A percentile compares a stretch with the other conserved stretches of the same genome.
phyloP scores from a whole-genome alignment of 1,140 invertebrate genomes.

The Aphelenchoides fujianensis region DNA sequence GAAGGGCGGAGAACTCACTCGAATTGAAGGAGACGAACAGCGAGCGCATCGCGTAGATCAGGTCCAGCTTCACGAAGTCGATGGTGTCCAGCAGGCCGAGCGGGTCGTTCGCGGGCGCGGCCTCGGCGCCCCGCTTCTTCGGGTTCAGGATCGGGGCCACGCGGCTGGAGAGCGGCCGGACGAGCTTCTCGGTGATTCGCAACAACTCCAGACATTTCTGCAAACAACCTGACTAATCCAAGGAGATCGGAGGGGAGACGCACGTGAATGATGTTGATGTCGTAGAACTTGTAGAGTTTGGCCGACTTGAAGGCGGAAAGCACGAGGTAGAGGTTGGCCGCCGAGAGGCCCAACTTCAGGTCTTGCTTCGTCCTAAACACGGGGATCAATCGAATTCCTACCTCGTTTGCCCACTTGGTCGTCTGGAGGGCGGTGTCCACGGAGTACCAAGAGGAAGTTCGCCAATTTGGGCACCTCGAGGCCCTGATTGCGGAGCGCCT shows the following conservation, averaged over 20 bases:
- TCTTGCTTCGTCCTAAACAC: slow-evolving; percentile 12
- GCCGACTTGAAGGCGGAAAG: slow-evolving; percentile 2
- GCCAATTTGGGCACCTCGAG: slow-evolving; percentile 4
- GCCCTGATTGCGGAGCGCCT: neutral
- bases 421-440: neutral
- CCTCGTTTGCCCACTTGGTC: neutral
- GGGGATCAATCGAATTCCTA: neutral
- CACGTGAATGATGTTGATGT: slow-evolving; percentile 11
- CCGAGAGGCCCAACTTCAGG: neutral
- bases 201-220: slow-evolving; percentile 16
- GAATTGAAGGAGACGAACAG: slow-evolving; percentile 9
- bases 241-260: neutral
- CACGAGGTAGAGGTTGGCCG: slow-evolving; percentile 12
- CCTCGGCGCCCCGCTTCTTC: slow-evolving; percentile 9
- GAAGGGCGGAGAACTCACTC: neutral
- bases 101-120: neutral
- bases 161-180: neutral
- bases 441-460: slow-evolving; percentile 12
- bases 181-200: neutral
- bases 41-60: neutral
- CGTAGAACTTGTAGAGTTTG: slow-evolving; percentile 8
- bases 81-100: neutral
- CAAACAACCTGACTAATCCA: neutral
- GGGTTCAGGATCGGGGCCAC: neutral
- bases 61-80: neutral